Conservation (phyloP, 2,113 vertebrate genomes). For the Thalassarche chlororhynchos region DNA sequence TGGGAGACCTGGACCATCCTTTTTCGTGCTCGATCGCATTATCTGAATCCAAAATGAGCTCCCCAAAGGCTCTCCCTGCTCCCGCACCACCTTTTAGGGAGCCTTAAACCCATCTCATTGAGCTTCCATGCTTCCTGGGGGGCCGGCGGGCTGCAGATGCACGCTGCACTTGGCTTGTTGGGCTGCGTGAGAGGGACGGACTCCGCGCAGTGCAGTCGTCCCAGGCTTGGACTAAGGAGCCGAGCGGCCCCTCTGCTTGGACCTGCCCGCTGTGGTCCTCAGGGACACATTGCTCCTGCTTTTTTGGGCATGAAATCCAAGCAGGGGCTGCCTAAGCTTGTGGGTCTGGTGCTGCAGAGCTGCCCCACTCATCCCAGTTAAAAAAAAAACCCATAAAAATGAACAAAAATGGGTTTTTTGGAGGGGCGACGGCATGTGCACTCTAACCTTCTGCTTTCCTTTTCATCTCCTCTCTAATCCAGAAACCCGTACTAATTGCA, state of each 20-base stretch:
- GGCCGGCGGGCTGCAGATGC: background rate
- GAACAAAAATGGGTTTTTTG: slow-evolving; percentile 23
- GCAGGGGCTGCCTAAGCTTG: background rate
- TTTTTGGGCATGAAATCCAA: background rate
- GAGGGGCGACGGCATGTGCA: slow-evolving; percentile 50
- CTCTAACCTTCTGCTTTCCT: slow-evolving; percentile 88
- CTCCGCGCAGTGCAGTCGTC: accelerated
- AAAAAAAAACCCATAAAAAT: background rate
- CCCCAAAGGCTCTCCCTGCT: background rate
- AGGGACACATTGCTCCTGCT: background rate
- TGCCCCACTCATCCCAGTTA: background rate
- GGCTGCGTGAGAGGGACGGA: background rate
- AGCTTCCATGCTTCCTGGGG: background rate
- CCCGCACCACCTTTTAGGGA: background rate
- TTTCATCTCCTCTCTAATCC: slow-evolving; percentile 88
- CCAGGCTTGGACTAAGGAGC: background rate
- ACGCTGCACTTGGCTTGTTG: background rate
- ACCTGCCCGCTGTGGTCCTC: background rate
- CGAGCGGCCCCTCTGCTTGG: background rate
- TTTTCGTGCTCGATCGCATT: background rate
- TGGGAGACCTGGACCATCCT: background rate
- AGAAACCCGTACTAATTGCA: slow-evolving; percentile 96
- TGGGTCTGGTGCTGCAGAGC: background rate
- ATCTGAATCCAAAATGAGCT: background rate
- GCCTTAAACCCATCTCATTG: slow-evolving; percentile 17